Conservation (phyloP, 1,140 invertebrate genomes). For the Drosophila albomicans region DNA sequence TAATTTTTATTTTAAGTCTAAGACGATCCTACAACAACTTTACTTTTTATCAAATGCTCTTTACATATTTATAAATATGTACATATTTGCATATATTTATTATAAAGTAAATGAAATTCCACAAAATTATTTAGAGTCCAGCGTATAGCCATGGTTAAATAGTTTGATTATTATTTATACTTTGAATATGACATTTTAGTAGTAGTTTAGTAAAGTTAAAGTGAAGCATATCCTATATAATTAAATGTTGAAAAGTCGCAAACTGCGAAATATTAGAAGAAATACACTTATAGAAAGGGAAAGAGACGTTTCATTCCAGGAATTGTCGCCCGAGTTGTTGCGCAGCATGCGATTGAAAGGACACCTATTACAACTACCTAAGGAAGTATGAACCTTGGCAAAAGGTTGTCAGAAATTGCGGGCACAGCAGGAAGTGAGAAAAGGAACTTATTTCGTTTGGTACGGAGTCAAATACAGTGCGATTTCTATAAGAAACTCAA, state of each 20-base stretch:
- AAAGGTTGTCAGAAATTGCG: conserved; percentile 51
- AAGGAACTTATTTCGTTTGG: conserved; percentile 24
- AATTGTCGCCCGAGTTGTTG: conserved; percentile 57
- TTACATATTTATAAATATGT: no score
- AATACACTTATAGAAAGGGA: not conserved
- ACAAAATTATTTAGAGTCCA: no score
- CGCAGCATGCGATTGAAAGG: conserved; percentile 64
- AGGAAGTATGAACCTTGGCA: conserved; percentile 19
- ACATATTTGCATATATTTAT: no score
- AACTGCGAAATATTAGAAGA: conserved; percentile 3
- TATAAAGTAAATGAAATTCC: no score
- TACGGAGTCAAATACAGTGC: not conserved
- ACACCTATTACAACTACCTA: conserved; percentile 59
- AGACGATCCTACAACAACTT: no score
- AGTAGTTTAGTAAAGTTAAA: conserved; percentile 1
- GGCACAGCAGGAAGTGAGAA: conserved; percentile 58
- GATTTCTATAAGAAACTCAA: not conserved
- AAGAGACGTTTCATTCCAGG: conserved; percentile 42
- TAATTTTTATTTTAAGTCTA: no score
- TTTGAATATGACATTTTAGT: not conserved
- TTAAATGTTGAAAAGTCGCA: conserved; percentile 1
- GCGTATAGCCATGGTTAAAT: no score
- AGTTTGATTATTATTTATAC: no score
- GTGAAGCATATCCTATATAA: not conserved
- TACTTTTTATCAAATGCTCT: no score